phyloP scores from a whole-genome alignment of 2,797 vertebrate genomes.

The Leucoraja ocellata region DNA sequence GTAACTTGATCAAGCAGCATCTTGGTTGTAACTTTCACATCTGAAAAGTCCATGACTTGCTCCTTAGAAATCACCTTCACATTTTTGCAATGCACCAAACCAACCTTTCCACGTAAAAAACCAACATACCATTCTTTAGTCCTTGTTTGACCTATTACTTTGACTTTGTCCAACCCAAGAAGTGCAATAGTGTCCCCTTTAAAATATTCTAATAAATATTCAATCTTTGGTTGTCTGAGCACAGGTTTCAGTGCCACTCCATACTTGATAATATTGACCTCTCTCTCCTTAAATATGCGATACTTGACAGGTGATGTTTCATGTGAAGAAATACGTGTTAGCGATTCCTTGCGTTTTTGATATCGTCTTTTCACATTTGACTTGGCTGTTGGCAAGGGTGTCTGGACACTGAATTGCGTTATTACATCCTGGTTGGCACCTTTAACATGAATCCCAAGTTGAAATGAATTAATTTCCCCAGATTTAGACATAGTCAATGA shows the following conservation, averaged over 20 bases:
- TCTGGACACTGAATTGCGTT: conserved; percentile 66
- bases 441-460: conserved; percentile 66
- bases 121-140: conserved; percentile 92
- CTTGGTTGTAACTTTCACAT: conserved; percentile 64
- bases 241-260: conserved; percentile 85
- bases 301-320: conserved; percentile 60
- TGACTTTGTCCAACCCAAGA: conserved; percentile 76
- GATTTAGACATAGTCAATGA: conserved; percentile 63
- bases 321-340: conserved; percentile 55
- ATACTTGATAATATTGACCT: conserved; percentile 67
- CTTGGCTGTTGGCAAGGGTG: conserved; percentile 71
- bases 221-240: conserved; percentile 77
- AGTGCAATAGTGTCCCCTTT: conserved; percentile 89
- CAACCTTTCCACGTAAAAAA: conserved; percentile 75
- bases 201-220: conserved; percentile 92
- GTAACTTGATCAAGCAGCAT: conserved; percentile 79
- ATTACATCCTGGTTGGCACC: conserved; percentile 53
- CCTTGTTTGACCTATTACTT: conserved; percentile 80
- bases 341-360: conserved; percentile 58
- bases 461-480: conserved; percentile 68
- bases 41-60: conserved; percentile 76
- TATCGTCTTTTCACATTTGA: conserved; percentile 52
- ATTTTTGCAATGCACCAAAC: conserved; percentile 87
- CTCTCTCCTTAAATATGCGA: conserved; percentile 69
- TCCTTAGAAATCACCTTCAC: conserved; percentile 79